Evolutionary conservation across 2,113 vertebrate genomes (phyloP), one percentile per base, ranked within the genome.

Genomic region (Phycodurus eques): DNA sequence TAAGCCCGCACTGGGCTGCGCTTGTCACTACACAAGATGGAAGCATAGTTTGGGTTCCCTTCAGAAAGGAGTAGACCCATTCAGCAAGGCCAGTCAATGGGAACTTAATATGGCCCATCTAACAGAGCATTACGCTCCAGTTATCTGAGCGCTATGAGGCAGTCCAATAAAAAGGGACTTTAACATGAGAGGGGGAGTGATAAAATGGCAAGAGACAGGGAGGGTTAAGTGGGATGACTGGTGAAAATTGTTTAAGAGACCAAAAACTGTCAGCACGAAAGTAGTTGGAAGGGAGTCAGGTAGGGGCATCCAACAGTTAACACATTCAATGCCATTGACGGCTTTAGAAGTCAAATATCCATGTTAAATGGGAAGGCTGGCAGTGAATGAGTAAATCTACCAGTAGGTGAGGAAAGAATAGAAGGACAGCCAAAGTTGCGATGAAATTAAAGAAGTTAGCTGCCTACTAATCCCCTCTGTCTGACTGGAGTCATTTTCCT

Each of bases 81-180:
- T 92, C 92, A 92, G 82, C 71, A 87, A 79, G 90, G 80, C 90
- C 86, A 90, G 89, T 92, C 92, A 88, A 85, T 89, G 89, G 93
- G 92, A 94, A 95, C 91, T 79, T 74, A 91, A 94, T 87, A 90
- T 84, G 86, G 43, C 75, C 59, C 68, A 83, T 78, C 81, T 80
- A 83, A 71, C 85, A 72, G 80, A 83, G 77, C 57, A 54, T 76
- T 74, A 71, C 76, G 82, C 87, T 79, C 72, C 78, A 69, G 82
- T 83, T 88, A 74, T 80, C 85, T 64, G 80, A 87, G 81, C 86
- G 87, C 82, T 89, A 90, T 84, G 84, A 88, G 78, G 73, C 83
- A 70, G 77, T 86, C 87, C 83, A 83, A 91, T 89, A 92, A 89
- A 89, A 81, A 88, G 77, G 68, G 81, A 79, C 87, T 90, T 89